phyloP scores from a whole-genome alignment of 2,888 invertebrate genomes.

The Tinea pellionella region DNA sequence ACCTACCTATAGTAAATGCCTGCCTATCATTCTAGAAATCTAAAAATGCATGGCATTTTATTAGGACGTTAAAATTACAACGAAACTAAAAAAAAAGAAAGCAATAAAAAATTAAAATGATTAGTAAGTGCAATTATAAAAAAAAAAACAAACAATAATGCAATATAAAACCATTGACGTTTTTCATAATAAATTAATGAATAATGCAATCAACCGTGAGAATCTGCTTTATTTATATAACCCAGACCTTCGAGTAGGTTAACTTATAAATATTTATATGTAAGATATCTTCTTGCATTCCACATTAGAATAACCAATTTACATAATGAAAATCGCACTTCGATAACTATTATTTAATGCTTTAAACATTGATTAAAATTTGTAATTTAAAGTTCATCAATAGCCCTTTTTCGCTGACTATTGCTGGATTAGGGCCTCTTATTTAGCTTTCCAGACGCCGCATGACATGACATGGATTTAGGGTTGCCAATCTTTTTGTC shows the following conservation, averaged over 20 bases:
- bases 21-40: no score
- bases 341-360: background rate
- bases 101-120: background rate
- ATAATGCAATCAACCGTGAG: background rate
- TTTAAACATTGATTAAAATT: background rate
- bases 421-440: no score
- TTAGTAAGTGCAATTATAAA: constrained; percentile 16
- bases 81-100: no score
- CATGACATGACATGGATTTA: no score
- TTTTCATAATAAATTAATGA: background rate
- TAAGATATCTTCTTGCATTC: background rate
- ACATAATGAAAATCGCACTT: background rate
- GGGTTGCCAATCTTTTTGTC: no score
- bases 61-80: no score
- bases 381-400: no score
- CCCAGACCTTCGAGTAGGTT: constrained; percentile 1
- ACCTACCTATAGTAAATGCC: no score
- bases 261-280: background rate
- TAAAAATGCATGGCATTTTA: no score
- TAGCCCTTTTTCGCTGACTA: no score
- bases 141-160: background rate
- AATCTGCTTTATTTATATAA: background rate
- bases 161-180: background rate
- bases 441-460: no score
- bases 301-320: background rate